Evolutionary conservation across 2,888 invertebrate species (phyloP).

Genomic region (Ceraclea dissimilis): DNA sequence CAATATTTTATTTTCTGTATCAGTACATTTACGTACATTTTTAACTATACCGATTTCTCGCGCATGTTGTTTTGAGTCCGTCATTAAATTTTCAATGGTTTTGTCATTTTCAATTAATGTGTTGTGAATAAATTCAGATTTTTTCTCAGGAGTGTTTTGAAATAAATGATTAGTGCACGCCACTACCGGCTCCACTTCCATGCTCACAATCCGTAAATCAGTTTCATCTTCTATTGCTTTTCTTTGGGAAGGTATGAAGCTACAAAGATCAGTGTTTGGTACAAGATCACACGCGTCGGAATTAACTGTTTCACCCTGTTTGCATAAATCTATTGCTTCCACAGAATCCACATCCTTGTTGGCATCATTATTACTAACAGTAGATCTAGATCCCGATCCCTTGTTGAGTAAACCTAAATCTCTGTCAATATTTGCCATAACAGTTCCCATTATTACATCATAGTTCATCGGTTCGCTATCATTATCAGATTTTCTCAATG

Average conservation of each 20-base stretch:
- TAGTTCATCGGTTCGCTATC: conserved; percentile 31
- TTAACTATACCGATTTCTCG: too few species aligned
- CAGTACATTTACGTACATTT: too few species aligned
- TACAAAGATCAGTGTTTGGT: not conserved
- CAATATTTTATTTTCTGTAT: too few species aligned
- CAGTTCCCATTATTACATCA: conserved; percentile 38
- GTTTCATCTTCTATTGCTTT: conserved; percentile 6
- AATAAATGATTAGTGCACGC: conserved; percentile 13
- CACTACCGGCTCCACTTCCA: conserved; percentile 13
- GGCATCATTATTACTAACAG: not conserved
- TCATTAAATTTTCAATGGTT: not conserved
- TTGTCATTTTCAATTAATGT: not conserved
- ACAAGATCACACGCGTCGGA: too few species aligned
- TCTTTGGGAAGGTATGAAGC: not conserved
- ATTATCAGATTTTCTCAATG: not conserved
- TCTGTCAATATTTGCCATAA: conserved; percentile 41
- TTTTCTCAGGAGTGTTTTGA: conserved; percentile 3
- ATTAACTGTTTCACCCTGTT: too few species aligned
- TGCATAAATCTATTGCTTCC: too few species aligned
- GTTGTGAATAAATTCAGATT: not conserved
- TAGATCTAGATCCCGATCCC: not conserved
- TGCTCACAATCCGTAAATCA: conserved; percentile 10
- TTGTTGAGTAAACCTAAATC: conserved; percentile 33
- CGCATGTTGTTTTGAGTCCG: not conserved
- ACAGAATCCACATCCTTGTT: too few species aligned